A percentile compares a stretch with the other conserved stretches of the same genome.
Conservation (phyloP, 2,113 vertebrate species). For the Psilopogon haemacephalus region DNA sequence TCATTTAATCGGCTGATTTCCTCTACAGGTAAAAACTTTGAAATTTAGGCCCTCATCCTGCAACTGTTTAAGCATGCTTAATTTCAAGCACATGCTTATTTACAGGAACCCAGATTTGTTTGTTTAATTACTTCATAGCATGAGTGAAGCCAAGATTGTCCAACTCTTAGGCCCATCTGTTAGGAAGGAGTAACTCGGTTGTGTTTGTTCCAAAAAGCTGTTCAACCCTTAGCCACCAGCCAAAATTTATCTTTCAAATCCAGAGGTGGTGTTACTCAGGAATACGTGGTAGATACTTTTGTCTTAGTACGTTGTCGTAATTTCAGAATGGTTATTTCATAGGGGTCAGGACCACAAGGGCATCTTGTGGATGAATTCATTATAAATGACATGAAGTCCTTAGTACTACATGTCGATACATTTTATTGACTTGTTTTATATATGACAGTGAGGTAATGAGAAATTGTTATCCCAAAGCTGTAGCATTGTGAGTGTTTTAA, state of each 20-base stretch:
- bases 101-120: slow-evolving; percentile 62
- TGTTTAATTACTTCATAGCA: slow-evolving; percentile 55
- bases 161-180: slow-evolving; percentile 40
- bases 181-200: neutral
- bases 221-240: neutral
- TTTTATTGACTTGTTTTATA: slow-evolving; percentile 3
- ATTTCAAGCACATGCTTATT: slow-evolving; percentile 56
- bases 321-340: neutral
- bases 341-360: neutral
- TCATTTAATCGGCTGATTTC: neutral
- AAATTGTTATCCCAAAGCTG: neutral
- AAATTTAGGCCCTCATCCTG: neutral
- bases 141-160: slow-evolving; percentile 51
- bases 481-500: neutral
- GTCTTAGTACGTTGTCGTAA: neutral
- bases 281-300: neutral
- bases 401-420: neutral
- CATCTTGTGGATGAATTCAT: neutral
- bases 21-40: neutral
- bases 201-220: slow-evolving; percentile 34
- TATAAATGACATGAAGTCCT: neutral
- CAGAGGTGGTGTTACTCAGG: neutral
- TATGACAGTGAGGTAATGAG: neutral
- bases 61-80: slow-evolving; percentile 19
- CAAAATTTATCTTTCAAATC: neutral